These are phyloP conservation scores for Crenichthys baileyi DNA, from an alignment of 2,797 vertebrate species.

Conservation along the genomic window DNA sequence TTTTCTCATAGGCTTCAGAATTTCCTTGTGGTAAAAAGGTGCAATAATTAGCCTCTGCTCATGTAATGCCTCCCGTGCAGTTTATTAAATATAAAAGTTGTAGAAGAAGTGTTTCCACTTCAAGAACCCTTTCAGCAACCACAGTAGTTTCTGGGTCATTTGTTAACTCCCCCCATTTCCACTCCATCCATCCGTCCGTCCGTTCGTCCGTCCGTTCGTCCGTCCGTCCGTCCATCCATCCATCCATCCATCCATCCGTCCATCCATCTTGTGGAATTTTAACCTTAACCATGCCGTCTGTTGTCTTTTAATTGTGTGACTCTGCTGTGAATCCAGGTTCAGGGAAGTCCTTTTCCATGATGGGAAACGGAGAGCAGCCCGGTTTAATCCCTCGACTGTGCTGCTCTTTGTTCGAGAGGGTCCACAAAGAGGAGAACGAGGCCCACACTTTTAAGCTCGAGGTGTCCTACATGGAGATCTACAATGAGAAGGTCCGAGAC, in stretches of 20 bases:
- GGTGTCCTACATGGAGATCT: constrained; percentile 99
- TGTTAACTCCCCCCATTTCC: too few species aligned
- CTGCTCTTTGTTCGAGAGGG: constrained; percentile 94
- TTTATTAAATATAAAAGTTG: background rate
- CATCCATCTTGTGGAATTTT: background rate
- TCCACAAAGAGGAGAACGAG: constrained; percentile 87
- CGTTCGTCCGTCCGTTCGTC: background rate
- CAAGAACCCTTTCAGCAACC: too few species aligned
- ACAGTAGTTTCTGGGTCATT: too few species aligned
- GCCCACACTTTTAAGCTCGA: constrained; percentile 94
- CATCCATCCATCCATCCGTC: background rate
- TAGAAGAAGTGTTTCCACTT: background rate
- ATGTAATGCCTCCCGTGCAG: background rate
- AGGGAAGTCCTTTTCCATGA: constrained; percentile 99
- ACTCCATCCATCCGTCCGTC: background rate
- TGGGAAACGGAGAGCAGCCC: constrained; percentile 94
- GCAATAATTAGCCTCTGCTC: background rate
- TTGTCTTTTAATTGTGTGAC: constrained; percentile 12
- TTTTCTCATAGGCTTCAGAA: background rate
- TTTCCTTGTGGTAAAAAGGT: background rate
- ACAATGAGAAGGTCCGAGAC: constrained; percentile 98
- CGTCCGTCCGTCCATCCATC: background rate
- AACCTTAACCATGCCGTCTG: background rate
- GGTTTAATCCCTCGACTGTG: constrained; percentile 98
- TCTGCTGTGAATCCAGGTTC: constrained; percentile 83